Evolutionary conservation across 2,797 vertebrate genomes (phyloP), one percentile per base, ranked within the genome.

Genomic region (Lacerta viridis): DNA sequence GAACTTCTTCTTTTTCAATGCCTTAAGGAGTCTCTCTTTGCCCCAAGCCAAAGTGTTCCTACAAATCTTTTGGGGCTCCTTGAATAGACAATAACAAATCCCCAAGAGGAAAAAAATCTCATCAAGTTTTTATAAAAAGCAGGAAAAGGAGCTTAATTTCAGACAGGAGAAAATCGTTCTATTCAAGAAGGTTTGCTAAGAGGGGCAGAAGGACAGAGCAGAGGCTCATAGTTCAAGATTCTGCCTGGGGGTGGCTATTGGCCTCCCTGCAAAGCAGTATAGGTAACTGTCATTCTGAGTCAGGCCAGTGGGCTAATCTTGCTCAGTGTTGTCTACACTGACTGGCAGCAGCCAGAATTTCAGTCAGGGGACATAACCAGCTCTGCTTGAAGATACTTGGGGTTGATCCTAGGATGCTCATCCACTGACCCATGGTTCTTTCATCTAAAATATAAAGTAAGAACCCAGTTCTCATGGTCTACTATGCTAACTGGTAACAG

Each of bases 21-120:
- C 33, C 13, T 71, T 46, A 80, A 68, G 87, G 84, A 79, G 3
- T 29, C 79, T 25, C 88, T 86, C 61, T 18, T 71, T 79, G 29
- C 46, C 18, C 61, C 23, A 17, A 5, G 20, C 7, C 23, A 25
- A 78, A 80, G 50, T 59, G 66, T 72, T 72, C 82, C 29, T 3
- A 0, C 1, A 85, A 91, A 90, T 84, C 50, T 84, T n/a, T 29
- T 17, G 11, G 46, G 7, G 0, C 3, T 20, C 64, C n/a, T 68
- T 15, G 3, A 3, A 7, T 75, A 76, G 77, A 91, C 7, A 75
- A 76, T 69, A 9, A 75, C 17, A 5, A 27, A 33, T 5, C 61
- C 84, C 39, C 0, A 0, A 27, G 75, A 33, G 89, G 88, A 33
- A 78, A 76, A 55, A 25, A 55, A 82, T 86, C 55, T 87, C 79